phyloP scores from a whole-genome alignment of 2,797 vertebrate species.

The Amniataba percoides region DNA sequence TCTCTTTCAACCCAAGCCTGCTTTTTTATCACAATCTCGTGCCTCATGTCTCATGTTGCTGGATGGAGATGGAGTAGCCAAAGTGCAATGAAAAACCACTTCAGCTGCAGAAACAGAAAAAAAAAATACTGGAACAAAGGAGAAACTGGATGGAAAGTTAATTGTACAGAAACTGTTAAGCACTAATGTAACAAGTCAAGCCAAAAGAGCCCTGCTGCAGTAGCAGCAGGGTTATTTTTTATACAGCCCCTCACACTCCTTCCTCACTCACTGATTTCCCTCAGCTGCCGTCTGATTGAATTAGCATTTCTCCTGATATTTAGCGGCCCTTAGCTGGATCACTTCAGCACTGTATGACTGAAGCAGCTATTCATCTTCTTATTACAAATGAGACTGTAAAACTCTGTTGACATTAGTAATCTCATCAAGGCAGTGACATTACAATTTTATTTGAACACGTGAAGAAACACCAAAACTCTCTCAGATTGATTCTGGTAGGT shows the following conservation, averaged over 20 bases:
- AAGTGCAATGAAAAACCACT: neutral
- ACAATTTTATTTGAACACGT: neutral
- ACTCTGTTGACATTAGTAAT: conserved; percentile 14
- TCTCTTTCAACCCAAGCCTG: too few relatives aligned
- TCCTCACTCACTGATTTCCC: neutral
- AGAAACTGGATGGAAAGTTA: neutral
- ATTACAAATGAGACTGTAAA: neutral
- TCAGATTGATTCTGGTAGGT: neutral
- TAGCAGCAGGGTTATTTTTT: conserved; percentile 13
- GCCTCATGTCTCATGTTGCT: too few relatives aligned
- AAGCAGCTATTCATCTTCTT: conserved; percentile 21
- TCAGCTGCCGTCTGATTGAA: conserved; percentile 22
- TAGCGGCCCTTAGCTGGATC: conserved; percentile 20
- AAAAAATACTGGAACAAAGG: neutral
- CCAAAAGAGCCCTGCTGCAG: neutral
- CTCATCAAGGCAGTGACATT: conserved; percentile 8
- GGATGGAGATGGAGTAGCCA: too few relatives aligned
- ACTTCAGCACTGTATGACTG: conserved; percentile 6
- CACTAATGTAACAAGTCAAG: neutral
- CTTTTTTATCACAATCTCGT: too few relatives aligned
- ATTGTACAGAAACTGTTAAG: neutral
- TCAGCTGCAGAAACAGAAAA: neutral
- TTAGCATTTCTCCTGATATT: conserved; percentile 15
- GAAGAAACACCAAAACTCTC: neutral
- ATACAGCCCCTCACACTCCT: neutral